Percentiles rank a stretch among this genome's conserved stretches.
Conservation (phyloP, 2,888 invertebrate genomes). For the Odontocolon sp. region DNA sequence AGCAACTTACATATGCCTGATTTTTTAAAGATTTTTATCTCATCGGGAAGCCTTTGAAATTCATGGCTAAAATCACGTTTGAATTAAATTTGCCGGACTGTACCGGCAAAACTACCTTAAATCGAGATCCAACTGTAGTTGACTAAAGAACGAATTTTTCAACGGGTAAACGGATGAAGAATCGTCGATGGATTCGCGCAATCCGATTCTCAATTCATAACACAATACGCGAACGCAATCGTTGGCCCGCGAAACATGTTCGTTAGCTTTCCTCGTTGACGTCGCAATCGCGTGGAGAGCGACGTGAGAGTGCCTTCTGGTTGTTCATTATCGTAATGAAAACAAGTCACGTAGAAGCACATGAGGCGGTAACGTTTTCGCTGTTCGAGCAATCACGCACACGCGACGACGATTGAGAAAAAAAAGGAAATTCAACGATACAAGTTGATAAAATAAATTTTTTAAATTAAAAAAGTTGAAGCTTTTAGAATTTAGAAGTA, state of each 20-base stretch:
- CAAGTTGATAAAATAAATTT: not conserved
- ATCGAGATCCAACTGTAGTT: too few relatives aligned
- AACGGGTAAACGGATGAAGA: not conserved
- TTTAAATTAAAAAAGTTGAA: too few relatives aligned
- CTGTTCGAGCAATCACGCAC: constrained; percentile 47
- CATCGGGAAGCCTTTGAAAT: too few relatives aligned
- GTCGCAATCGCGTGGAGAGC: constrained; percentile 23
- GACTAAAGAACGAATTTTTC: too few relatives aligned
- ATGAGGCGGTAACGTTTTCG: constrained; percentile 37
- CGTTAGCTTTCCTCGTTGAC: constrained; percentile 32
- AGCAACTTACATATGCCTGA: too few relatives aligned
- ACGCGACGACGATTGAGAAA: constrained; percentile 21
- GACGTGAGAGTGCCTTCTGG: constrained; percentile 14
- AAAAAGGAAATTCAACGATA: not conserved
- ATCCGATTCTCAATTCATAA: constrained; percentile 19
- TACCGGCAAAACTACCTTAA: too few relatives aligned
- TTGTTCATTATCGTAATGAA: constrained; percentile 53
- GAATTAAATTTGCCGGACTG: too few relatives aligned
- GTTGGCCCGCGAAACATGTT: constrained; percentile 43
- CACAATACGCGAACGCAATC: constrained; percentile 26
- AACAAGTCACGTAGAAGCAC: constrained; percentile 57
- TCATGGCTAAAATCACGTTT: too few relatives aligned
- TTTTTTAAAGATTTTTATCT: too few relatives aligned
- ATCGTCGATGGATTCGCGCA: not conserved
- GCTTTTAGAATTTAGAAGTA: too few relatives aligned